A percentile compares a stretch with the other conserved stretches of the same genome.
Conservation (phyloP, 37 sponge, comb jelly and placozoan genomes). For the Halichondria panicea region DNA sequence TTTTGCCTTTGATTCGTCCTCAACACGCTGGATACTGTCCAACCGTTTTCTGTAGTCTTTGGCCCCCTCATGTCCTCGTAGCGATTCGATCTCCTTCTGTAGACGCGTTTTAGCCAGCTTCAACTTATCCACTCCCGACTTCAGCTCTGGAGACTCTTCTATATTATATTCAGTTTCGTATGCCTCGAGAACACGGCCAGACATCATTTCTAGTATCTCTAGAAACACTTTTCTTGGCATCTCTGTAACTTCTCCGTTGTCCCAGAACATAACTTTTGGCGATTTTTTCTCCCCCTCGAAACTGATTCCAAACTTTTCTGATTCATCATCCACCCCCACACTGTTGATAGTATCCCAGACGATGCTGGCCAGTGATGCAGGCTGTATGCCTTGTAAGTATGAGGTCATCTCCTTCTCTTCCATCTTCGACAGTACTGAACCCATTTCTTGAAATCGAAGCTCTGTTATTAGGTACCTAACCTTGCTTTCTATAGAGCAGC, state of each 20-base stretch:
- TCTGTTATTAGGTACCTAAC: no score
- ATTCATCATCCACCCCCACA: conserved; percentile 33
- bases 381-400: conserved; percentile 8
- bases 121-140: no score
- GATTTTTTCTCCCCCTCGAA: conserved; percentile 2
- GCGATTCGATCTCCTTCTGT: no score
- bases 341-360: conserved; percentile 44
- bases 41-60: no score
- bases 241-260: not conserved
- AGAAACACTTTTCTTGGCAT: conserved; percentile 18
- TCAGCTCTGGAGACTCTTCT: no score
- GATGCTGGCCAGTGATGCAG: conserved; percentile 13
- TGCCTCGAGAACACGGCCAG: not conserved
- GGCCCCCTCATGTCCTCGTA: no score
- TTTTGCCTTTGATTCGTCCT: no score
- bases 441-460: no score
- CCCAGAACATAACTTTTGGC: conserved; percentile 22
- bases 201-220: conserved; percentile 13
- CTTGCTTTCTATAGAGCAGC: no score
- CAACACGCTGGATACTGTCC: no score
- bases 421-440: not conserved
- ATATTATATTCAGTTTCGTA: not conserved
- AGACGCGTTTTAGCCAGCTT: no score
- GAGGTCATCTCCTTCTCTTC: conserved; percentile 5
- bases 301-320: conserved; percentile 16